Evolutionary conservation across 2,888 invertebrate genomes (phyloP), one percentile per base, ranked within the genome.

Genomic region (Lycia hirtaria): DNA sequence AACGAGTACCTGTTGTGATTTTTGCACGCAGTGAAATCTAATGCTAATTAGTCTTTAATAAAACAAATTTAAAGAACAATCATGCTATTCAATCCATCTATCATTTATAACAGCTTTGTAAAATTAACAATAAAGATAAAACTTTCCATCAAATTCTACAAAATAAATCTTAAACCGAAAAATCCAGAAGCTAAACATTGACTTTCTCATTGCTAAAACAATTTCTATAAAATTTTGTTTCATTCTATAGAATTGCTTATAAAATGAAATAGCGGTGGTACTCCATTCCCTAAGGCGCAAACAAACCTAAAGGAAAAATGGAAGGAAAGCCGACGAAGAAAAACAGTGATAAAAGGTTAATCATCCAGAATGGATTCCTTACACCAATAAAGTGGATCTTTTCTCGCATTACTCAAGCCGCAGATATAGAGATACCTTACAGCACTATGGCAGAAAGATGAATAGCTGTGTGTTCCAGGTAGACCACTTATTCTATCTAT

Each of bases 391-490:
- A 79, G 71, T 72, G 67, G 72, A 77, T 80, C 73, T 68, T 69
- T 61, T 61, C 60, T 64, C 68, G 56, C 68, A 80, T 83, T 83
- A 78, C 67, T 80, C 76, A 72, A 73, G 54, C 68, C 64, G 53
- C 65, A 69, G 30, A 64, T 75, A 80, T 80, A 75, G 72, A 78
- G 74, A 75, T 76, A 80, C 72, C 68, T 54, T 38, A 62, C 68
- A 69, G 69, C 56, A 56, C 61, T 54, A 60, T 69, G 78, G 79
- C 80, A 76, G 68, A 56, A 56, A 75, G 78, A 86, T 75, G 68
- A 80, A 87, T 86, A 68, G 75, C 62, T 80, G 69, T 79, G 81
- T 81, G 69, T 70, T 73, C 60, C 74, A 81, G 76, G 78, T 76
- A 73, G 76, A 73, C 69, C 65, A 75, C 78, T 75, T 80, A 81